phyloP scores from a whole-genome alignment of 2,797 vertebrate genomes.

The Channallabes apus region DNA sequence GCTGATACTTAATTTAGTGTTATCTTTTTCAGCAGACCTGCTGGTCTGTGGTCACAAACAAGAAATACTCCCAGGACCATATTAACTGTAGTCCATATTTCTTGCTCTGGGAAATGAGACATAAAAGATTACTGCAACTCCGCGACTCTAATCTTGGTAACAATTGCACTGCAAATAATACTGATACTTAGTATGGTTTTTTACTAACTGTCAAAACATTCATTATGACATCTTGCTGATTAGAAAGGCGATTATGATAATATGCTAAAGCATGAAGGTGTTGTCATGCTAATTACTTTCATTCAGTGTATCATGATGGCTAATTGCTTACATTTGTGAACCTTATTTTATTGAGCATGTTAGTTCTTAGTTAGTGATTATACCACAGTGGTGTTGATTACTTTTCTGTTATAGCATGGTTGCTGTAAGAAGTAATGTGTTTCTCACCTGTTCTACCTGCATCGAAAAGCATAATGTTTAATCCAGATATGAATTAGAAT shows the following conservation, averaged over 20 bases:
- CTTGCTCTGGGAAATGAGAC: background rate
- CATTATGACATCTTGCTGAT: background rate
- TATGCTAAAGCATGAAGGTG: background rate
- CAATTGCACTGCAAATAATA: background rate
- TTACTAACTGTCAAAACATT: background rate
- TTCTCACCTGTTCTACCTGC: background rate
- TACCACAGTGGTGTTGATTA: background rate
- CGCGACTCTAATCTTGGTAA: too few relatives aligned
- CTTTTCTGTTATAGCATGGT: background rate
- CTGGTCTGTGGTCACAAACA: background rate
- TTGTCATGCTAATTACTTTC: background rate
- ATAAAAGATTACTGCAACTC: background rate
- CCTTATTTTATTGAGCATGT: background rate
- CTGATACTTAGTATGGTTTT: background rate
- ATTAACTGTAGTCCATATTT: background rate
- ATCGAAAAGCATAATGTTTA: background rate
- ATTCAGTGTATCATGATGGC: background rate
- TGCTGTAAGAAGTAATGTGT: background rate
- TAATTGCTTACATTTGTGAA: background rate
- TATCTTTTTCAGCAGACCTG: constrained; percentile 15
- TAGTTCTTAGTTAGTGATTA: background rate
- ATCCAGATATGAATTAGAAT: background rate
- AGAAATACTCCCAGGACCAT: background rate
- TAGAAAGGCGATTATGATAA: background rate
- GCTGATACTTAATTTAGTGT: constrained; percentile 39